These are phyloP conservation scores for Bombycilla garrulus DNA, from an alignment of 2,113 vertebrate species.

Conservation along the genomic window DNA sequence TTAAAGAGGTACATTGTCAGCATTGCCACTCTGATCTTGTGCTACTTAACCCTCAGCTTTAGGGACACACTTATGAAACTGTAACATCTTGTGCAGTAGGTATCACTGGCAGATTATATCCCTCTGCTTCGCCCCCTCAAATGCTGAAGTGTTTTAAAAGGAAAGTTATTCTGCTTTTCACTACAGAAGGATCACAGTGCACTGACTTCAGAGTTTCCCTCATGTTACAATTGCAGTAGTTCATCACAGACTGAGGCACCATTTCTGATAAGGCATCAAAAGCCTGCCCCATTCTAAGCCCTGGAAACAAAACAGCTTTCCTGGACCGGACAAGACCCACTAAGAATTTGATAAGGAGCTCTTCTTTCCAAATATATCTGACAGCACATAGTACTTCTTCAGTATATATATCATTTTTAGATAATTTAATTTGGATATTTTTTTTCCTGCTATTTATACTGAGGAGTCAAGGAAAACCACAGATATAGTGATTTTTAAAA, in stretches of 20 bases:
- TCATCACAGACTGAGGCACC: neutral
- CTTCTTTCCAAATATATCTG: neutral
- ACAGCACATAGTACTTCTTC: neutral
- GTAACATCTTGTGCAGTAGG: neutral
- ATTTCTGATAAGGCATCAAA: neutral
- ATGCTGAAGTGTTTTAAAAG: neutral
- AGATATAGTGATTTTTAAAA: neutral
- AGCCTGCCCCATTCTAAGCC: neutral
- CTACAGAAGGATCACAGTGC: neutral
- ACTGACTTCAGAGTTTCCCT: neutral
- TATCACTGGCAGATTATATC: neutral
- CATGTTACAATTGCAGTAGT: neutral
- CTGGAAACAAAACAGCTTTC: neutral
- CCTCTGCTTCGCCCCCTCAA: neutral
- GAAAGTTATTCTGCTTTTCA: neutral
- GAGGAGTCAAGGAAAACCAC: neutral
- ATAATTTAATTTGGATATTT: neutral
- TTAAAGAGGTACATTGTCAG: neutral
- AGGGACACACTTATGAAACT: neutral
- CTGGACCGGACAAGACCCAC: neutral
- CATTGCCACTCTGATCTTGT: neutral
- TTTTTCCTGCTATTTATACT: neutral
- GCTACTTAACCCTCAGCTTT: neutral
- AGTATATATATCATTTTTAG: neutral
- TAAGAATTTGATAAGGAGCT: neutral